Evolutionary conservation across 2,797 vertebrate species (phyloP), one percentile per base, ranked within the genome.

Genomic region (Pipistrellus pipistrellus): DNA sequence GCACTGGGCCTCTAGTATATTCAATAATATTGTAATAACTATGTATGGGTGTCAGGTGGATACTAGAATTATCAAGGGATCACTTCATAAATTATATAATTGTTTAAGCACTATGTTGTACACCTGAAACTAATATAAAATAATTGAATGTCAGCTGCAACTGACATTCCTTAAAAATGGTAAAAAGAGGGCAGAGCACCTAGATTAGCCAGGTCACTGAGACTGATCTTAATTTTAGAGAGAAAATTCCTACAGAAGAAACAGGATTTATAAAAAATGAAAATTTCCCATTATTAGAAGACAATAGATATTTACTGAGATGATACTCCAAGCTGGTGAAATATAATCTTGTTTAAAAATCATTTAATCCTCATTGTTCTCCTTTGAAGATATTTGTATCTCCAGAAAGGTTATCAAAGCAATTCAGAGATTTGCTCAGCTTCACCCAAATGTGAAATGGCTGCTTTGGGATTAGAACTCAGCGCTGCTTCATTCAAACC

Each of bases 331-430:
- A 80, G 17, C 12, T 66, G 23, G 51, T 73, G 18, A 84, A 68
- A 81, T 68, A 38, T 11, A 44, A 66, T 75, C 91, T 86, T 81
- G 48, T 75, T 93, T 66, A 53, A 92, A 72, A 72, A 71, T 72
- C 4, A 44, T 66, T 83, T 83, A 73, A 69, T 32, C 8, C 18
- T 77, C n/a, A 59, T 3, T 84, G 38, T 83, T 76, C 83, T 87
- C 15, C 41, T 92, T 78, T 91, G 59, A 91, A 87, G 41, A 30
- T 68, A 35, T 84, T 44, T 85, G 18, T 46, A 51, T 72, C 9
- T 8, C 21, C 20, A 66, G 20, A 10, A 46, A 68, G 4, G 53
- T 83, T 35, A 85, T 57, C 35, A 53, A 32, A 71, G 59, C 6
- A 11, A 82, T 71, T 87, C 23, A 48, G 38, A 4, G 5, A 72